phyloP scores from a whole-genome alignment of 2,113 vertebrate genomes.

The Atlantisia rogersi region DNA sequence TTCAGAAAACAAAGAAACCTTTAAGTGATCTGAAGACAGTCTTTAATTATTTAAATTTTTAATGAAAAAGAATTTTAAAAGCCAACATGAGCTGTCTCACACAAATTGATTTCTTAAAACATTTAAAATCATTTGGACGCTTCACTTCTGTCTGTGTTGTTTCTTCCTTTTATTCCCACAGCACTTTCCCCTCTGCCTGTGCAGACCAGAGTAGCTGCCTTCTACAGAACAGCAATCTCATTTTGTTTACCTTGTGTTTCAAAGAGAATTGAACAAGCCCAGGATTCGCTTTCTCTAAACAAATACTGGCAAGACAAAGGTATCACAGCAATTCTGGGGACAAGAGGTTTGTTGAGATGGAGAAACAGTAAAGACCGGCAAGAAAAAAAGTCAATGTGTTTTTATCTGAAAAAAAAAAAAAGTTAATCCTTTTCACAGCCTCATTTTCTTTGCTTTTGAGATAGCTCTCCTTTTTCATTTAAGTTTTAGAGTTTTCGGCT shows the following conservation, averaged over 20 bases:
- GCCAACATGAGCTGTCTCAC: neutral
- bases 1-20: neutral
- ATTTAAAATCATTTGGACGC: neutral
- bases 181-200: neutral
- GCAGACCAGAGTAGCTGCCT: conserved; percentile 24
- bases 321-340: conserved; percentile 37
- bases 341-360: conserved; percentile 31
- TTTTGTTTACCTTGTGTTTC: conserved; percentile 63
- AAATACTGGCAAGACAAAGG: conserved; percentile 54
- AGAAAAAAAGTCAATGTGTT: conserved; percentile 22
- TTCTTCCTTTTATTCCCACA: neutral
- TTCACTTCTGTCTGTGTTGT: neutral
- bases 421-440: conserved; percentile 45
- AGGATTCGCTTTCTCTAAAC: conserved; percentile 39
- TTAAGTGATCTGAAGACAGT: neutral
- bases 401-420: conserved; percentile 35
- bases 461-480: conserved; percentile 50
- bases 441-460: conserved; percentile 52
- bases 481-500: conserved; percentile 36
- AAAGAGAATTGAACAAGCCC: conserved; percentile 57
- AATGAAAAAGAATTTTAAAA: conserved; percentile 48
- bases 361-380: neutral
- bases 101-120: conserved; percentile 17
- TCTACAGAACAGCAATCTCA: conserved; percentile 37
- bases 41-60: conserved; percentile 36